Percentiles rank a stretch among this genome's conserved stretches.
Evolutionary conservation across 2,888 invertebrate genomes (phyloP).

Genomic region (Gastrophysa polygoni): DNA sequence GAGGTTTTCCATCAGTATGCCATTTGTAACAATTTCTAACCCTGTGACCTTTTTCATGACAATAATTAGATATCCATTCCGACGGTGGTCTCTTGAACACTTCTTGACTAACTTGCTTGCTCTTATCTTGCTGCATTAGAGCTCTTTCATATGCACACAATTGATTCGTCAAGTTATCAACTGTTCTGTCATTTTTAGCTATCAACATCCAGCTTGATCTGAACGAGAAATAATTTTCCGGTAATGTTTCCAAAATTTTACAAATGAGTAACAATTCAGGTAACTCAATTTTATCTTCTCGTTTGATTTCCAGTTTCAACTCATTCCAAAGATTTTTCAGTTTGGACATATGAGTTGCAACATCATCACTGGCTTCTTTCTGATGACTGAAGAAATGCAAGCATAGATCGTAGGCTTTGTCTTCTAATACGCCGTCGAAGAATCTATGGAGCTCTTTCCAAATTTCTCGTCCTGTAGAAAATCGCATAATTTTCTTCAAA

Average conservation of each 20-base stretch:
- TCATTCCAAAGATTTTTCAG: slow-evolving; percentile 18
- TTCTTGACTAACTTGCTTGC: slow-evolving; percentile 2
- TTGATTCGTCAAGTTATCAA: slow-evolving; percentile 20
- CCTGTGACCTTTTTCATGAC: slow-evolving; percentile 5
- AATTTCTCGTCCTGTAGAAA: too few species aligned
- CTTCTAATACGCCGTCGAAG: too few species aligned
- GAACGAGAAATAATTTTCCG: slow-evolving; percentile 23
- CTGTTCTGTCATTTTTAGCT: slow-evolving; percentile 13
- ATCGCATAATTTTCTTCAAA: neutral
- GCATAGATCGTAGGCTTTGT: too few species aligned
- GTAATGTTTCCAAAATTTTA: slow-evolving; percentile 20
- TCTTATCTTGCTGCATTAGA: neutral
- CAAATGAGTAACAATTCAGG: slow-evolving; percentile 7
- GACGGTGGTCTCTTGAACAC: neutral
- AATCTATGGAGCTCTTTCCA: slow-evolving; percentile 6
- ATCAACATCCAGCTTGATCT: slow-evolving; percentile 28
- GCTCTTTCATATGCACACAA: slow-evolving; percentile 14
- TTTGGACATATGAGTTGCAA: neutral
- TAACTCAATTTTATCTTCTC: slow-evolving; percentile 8
- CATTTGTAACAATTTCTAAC: slow-evolving; percentile 1
- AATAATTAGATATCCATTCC: slow-evolving; percentile 9
- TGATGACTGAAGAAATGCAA: too few species aligned
- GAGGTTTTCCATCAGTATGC: slow-evolving; percentile 6
- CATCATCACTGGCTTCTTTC: too few species aligned
- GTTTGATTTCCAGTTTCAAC: neutral